These are phyloP conservation scores for Apomyelois bistriatella DNA, from an alignment of 2,888 invertebrate species.

Conservation along the genomic window DNA sequence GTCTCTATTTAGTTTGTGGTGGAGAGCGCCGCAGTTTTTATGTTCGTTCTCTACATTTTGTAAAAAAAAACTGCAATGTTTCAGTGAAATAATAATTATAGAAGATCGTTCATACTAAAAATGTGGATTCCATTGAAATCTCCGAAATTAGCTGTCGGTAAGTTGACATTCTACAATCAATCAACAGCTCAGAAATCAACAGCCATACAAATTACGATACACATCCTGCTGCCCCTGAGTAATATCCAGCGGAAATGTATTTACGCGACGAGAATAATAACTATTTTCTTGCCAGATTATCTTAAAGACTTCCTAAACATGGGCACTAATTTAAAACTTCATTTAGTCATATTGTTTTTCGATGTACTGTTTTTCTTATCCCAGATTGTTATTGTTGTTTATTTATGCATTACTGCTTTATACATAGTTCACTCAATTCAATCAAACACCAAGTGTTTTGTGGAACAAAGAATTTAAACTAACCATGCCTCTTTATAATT, in stretches of 20 bases:
- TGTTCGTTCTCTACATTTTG: constrained; percentile 25
- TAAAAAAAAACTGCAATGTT: constrained; percentile 33
- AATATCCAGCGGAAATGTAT: constrained; percentile 58
- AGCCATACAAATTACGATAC: constrained; percentile 29
- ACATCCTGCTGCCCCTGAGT: constrained; percentile 61
- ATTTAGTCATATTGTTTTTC: neutral
- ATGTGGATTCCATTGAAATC: constrained; percentile 89
- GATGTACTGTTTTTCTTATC: neutral
- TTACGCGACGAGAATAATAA: constrained; percentile 68
- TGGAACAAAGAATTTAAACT: constrained; percentile 7
- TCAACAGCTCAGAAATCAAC: too few species aligned
- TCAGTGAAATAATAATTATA: constrained; percentile 18
- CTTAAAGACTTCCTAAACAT: constrained; percentile 3
- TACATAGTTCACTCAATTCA: neutral
- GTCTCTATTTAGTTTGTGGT: too few species aligned
- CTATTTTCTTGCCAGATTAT: constrained; percentile 34
- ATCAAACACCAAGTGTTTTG: neutral
- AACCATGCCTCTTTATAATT: too few species aligned
- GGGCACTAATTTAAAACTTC: neutral
- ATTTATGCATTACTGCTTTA: neutral
- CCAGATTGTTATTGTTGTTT: neutral
- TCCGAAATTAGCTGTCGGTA: constrained; percentile 87
- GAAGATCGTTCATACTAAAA: constrained; percentile 28
- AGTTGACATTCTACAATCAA: constrained; percentile 52
- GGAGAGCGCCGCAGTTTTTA: too few species aligned